Conservation (phyloP, 2,113 vertebrate species). For the Tetrao urogallus region DNA sequence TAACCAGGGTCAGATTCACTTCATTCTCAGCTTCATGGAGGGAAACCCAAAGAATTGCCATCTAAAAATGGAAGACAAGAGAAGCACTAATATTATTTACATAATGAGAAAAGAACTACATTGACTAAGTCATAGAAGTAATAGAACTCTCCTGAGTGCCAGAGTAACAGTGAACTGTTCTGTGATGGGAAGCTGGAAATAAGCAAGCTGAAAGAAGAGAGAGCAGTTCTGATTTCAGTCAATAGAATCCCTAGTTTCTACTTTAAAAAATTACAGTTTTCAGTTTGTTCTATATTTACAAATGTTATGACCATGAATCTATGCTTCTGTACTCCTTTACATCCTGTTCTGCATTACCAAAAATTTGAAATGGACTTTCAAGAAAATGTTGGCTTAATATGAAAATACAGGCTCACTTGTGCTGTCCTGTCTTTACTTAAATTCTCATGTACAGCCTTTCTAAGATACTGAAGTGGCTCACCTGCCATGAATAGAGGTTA, state of each 20-base stretch:
- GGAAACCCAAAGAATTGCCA: background rate
- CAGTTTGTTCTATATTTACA: background rate
- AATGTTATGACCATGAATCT: background rate
- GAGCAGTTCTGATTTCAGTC: background rate
- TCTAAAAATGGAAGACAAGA: background rate
- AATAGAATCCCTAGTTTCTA: background rate
- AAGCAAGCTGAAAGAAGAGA: background rate
- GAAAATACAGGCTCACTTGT: background rate
- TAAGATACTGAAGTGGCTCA: background rate
- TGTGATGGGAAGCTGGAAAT: background rate
- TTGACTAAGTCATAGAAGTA: background rate
- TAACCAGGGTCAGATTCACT: background rate
- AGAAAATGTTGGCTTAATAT: background rate
- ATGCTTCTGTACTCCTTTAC: background rate
- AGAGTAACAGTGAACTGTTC: background rate
- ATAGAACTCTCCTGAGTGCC: background rate
- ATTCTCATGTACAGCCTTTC: background rate
- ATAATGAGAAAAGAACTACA: background rate
- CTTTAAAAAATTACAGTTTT: background rate
- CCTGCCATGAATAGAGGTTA: background rate
- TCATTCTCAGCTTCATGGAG: background rate
- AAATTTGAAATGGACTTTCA: background rate
- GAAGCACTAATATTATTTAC: background rate
- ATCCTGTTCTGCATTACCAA: background rate
- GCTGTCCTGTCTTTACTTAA: background rate